phyloP scores from a whole-genome alignment of 2,113 vertebrate genomes.

The Cryptotis parvus region DNA sequence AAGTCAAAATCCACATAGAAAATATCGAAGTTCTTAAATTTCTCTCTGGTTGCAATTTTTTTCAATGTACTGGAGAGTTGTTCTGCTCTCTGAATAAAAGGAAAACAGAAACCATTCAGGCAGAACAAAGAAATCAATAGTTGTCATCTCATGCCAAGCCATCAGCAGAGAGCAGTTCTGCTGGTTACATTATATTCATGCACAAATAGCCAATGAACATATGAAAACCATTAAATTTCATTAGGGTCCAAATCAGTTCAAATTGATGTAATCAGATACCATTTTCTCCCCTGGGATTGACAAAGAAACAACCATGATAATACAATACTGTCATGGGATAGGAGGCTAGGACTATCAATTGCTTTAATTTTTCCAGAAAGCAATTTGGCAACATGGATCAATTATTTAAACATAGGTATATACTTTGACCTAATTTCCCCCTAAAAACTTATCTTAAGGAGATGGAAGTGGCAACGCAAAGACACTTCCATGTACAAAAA shows the following conservation, averaged over 20 bases:
- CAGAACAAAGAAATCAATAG: conserved; percentile 33
- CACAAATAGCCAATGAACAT: not conserved
- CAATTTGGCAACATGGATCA: not conserved
- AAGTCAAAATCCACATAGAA: conserved; percentile 88
- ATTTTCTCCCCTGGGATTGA: not conserved
- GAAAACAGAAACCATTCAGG: conserved; percentile 15
- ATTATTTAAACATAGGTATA: not conserved
- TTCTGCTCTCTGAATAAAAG: conserved; percentile 85
- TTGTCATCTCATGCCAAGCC: not conserved
- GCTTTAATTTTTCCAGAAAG: not conserved
- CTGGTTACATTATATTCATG: not conserved
- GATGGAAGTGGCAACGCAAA: not conserved
- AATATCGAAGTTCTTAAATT: conserved; percentile 85
- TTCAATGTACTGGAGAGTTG: conserved; percentile 87
- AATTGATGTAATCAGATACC: conserved; percentile 27
- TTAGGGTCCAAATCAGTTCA: conserved; percentile 39
- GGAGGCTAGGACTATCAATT: not conserved
- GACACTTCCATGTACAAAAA: not conserved
- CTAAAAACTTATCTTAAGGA: conserved; percentile 30
- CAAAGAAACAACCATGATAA: not conserved
- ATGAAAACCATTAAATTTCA: not conserved
- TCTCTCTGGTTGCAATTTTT: conserved; percentile 83
- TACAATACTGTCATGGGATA: not conserved
- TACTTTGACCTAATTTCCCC: not conserved
- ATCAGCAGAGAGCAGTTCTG: not conserved